These are phyloP conservation scores for Stichodactyla helianthus DNA, from an alignment of 64 coral and sea anemone genomes.

Conservation along the genomic window DNA sequence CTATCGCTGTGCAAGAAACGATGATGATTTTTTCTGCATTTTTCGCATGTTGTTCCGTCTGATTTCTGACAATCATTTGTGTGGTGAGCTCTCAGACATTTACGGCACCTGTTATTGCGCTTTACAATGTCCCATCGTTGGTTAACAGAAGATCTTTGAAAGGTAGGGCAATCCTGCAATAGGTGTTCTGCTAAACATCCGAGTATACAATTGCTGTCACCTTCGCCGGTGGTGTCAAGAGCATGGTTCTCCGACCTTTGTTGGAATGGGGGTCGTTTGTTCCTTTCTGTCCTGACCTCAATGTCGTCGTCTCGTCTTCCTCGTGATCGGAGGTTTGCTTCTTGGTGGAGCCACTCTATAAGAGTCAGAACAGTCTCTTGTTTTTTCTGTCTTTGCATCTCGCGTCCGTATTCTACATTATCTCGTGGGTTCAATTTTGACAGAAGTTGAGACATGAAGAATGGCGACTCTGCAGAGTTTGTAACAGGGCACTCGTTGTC, in stretches of 20 bases:
- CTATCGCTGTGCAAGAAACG: constrained; percentile 27
- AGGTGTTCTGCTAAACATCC: constrained; percentile 41
- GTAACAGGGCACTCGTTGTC: constrained; percentile 60
- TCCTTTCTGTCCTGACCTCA: background rate
- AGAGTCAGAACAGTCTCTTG: constrained; percentile 65
- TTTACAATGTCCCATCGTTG: constrained; percentile 53
- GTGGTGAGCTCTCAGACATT: background rate
- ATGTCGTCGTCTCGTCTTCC: constrained; percentile 10
- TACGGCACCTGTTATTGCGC: constrained; percentile 14
- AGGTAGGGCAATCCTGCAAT: constrained; percentile 40
- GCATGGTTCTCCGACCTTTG: constrained; percentile 23
- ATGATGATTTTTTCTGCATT: too few relatives aligned
- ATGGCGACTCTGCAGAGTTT: constrained; percentile 48
- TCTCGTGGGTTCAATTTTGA: constrained; percentile 52
- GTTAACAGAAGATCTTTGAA: constrained; percentile 33
- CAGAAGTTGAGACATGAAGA: constrained; percentile 65
- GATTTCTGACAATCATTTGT: too few relatives aligned
- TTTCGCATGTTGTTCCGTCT: too few relatives aligned
- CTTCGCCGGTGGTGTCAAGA: background rate
- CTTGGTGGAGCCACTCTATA: constrained; percentile 59
- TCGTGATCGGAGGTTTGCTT: constrained; percentile 51
- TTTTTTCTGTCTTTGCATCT: constrained; percentile 60
- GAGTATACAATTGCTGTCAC: constrained; percentile 31
- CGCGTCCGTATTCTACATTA: constrained; percentile 58
- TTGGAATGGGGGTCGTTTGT: background rate